phyloP scores from a whole-genome alignment of 2,888 invertebrate species.

The Colostygia pectinataria region DNA sequence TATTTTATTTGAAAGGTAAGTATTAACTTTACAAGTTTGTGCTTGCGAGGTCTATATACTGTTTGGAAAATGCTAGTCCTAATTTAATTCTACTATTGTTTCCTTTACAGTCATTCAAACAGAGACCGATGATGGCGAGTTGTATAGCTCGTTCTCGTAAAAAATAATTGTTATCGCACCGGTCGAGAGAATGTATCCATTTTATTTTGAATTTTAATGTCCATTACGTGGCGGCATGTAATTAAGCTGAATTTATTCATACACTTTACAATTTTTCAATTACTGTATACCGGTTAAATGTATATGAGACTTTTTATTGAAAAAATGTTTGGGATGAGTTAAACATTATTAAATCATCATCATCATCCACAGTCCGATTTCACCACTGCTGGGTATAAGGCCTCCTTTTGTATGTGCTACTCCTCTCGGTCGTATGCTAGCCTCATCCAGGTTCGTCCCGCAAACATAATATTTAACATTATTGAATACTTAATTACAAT shows the following conservation, averaged over 20 bases:
- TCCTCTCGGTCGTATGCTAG: too few species aligned
- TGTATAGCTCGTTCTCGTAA: conserved; percentile 33
- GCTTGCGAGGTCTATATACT: too few species aligned
- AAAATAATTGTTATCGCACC: conserved; percentile 44
- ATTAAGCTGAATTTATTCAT: conserved; percentile 35
- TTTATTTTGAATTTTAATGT: conserved; percentile 38
- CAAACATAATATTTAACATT: too few species aligned
- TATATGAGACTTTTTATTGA: conserved; percentile 19
- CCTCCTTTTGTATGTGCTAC: too few species aligned
- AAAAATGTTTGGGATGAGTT: conserved; percentile 1
- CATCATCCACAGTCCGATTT: too few species aligned
- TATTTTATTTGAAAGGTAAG: too few species aligned
- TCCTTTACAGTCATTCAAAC: not conserved
- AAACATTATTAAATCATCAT: not conserved
- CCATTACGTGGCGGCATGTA: conserved; percentile 34
- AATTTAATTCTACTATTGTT: conserved; percentile 3
- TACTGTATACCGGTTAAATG: conserved; percentile 12
- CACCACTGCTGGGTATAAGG: too few species aligned
- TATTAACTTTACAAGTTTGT: too few species aligned
- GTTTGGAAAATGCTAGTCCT: conserved; percentile 2
- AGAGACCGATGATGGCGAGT: conserved; percentile 15
- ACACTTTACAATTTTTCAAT: conserved; percentile 21
- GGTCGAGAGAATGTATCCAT: conserved; percentile 33
- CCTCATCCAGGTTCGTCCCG: too few species aligned
- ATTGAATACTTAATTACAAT: too few species aligned